Conservation (phyloP, 2,113 vertebrate species). For the Opisthocomus hoazin region DNA sequence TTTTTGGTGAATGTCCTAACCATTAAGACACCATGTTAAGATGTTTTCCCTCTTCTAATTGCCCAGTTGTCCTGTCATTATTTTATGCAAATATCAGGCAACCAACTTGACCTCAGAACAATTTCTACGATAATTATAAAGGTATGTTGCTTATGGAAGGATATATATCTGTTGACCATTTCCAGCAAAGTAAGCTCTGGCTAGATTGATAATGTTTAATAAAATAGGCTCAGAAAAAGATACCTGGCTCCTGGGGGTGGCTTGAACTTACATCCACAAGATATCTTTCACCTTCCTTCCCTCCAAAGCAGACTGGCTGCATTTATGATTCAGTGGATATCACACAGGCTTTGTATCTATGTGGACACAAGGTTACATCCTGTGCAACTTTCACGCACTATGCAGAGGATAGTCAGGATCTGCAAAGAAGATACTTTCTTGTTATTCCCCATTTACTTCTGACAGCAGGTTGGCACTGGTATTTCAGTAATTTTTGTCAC, state of each 20-base stretch:
- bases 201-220: neutral
- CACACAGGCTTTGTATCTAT: neutral
- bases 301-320: neutral
- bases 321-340: neutral
- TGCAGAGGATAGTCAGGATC: neutral
- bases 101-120: neutral
- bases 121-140: neutral
- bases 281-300: neutral
- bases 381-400: fast-evolving
- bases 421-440: neutral
- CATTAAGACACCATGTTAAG: neutral
- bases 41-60: neutral
- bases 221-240: neutral
- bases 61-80: neutral
- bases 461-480: fast-evolving
- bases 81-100: neutral
- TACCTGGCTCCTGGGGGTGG: neutral
- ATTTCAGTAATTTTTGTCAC: neutral
- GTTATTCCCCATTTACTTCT: neutral
- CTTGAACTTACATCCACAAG: neutral
- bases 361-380: neutral
- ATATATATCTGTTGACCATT: neutral
- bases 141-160: neutral
- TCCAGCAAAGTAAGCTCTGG: neutral
- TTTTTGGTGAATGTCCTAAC: neutral